Percentiles rank a stretch among this genome's conserved stretches.
These are phyloP conservation scores for Oncopeltus fasciatus DNA, from an alignment of 1,140 invertebrate genomes.

Conservation along the genomic window DNA sequence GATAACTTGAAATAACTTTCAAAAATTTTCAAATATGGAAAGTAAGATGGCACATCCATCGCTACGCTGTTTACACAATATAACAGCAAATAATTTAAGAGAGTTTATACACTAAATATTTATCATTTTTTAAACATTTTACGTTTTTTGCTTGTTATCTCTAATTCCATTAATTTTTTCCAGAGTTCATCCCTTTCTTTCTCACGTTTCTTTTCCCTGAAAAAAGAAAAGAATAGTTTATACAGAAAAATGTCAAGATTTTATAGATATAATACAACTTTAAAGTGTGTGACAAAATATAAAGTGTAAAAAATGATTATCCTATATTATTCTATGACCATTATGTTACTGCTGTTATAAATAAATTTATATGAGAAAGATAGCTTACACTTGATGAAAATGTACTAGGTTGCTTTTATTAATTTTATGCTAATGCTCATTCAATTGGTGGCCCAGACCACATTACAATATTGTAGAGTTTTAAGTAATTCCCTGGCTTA, in stretches of 20 bases:
- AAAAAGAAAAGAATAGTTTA: constrained; percentile 23
- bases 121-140: constrained; percentile 19
- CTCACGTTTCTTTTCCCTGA: constrained; percentile 85
- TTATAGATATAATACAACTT: background rate
- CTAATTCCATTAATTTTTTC: constrained; percentile 78
- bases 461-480: too few relatives aligned
- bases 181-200: constrained; percentile 88
- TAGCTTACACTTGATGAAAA: too few relatives aligned
- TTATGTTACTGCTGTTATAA: background rate
- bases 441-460: too few relatives aligned
- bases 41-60: constrained; percentile 9
- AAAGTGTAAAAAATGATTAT: background rate
- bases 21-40: too few relatives aligned
- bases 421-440: too few relatives aligned
- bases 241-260: background rate
- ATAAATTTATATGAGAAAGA: too few relatives aligned
- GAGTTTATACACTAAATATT: background rate
- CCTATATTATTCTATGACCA: background rate
- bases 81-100: constrained; percentile 4
- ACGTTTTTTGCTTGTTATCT: constrained; percentile 37
- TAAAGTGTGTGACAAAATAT: background rate
- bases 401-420: too few relatives aligned
- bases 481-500: too few relatives aligned
- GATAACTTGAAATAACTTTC: too few relatives aligned
- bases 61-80: background rate